Base-by-base conservation (phyloP, 1,140 invertebrate species). In the Adoxophyes honmai region DNA sequence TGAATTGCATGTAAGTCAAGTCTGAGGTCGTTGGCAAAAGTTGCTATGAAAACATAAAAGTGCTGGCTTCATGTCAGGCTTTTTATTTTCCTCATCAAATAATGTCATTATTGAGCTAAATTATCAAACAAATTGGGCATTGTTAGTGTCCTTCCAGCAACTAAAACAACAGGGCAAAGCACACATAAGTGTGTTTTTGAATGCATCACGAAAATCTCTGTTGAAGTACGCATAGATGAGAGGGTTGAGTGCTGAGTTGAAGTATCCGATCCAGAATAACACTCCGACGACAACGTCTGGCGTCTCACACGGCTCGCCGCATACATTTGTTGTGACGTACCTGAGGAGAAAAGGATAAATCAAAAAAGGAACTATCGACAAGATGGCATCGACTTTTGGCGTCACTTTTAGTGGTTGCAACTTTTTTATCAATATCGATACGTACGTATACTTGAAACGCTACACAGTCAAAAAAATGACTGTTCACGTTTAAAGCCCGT, bases 211-310 rank as follows among this genome's bases (percentile, higher is more conserved):
- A 89, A 99, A 99, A 86, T 99, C 98, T 16, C 97, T 92, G 89
- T 99, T 99, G 91, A 99, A 99, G 88, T 99, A 99, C 60, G 97
- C 97, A 90, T 99, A 99, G 72, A 99, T 98, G 57, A 98, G 91
- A 0, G 97, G 98, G 88, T 99, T 99, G 16, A 98, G 91, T 18
- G 96, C 97, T n/a, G 97, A 98, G 89, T 99, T 99, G 90, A 98
- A 97, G 89, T 95, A 96, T 34, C 95, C 94, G 66, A 95, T 94
- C 95, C 95, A 96, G 86, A 96, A 96, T 0, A 96, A 87, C 18
- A 95, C 91, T n/a, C 93, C 92, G 0, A 95, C 94, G 0, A 98
- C 92, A n/a, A 94, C 91, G 38, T 94, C 92, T 0, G 97, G 96
- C 56, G 94, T 96, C 28, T 94, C 91, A 73, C 96, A 98, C 0